Conservation (phyloP, 2,888 invertebrate species). For the Muschampia plurimacula region DNA sequence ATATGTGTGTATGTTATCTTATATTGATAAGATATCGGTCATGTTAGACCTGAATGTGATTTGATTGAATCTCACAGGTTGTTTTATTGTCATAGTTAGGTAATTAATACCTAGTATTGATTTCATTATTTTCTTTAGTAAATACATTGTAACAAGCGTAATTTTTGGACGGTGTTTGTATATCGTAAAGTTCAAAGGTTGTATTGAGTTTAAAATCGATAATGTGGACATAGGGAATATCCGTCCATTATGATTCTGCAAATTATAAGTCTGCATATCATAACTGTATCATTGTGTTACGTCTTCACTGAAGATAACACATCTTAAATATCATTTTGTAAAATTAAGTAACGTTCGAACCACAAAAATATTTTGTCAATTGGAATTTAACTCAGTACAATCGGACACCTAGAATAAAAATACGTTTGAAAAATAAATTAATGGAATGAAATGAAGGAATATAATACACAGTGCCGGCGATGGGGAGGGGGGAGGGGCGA, state of each 20-base stretch:
- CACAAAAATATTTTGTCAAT: constrained; percentile 23
- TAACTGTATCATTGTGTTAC: background rate
- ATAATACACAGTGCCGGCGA: background rate
- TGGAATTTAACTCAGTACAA: constrained; percentile 14
- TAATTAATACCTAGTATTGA: background rate
- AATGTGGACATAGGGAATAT: constrained; percentile 34
- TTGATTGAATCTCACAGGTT: constrained; percentile 31
- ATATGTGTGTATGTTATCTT: too few species aligned
- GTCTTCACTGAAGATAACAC: background rate
- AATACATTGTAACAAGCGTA: background rate
- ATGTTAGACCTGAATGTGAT: constrained; percentile 2
- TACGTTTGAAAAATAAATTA: background rate
- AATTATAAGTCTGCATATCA: constrained; percentile 1
- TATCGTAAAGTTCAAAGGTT: background rate
- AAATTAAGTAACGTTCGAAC: constrained; percentile 6
- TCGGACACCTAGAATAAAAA: background rate
- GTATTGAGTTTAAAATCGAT: background rate
- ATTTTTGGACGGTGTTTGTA: background rate
- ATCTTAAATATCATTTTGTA: constrained; percentile 5
- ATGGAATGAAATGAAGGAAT: constrained; percentile 8
- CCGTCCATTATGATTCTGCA: constrained; percentile 41
- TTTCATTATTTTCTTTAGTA: background rate
- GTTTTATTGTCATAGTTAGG: constrained; percentile 6
- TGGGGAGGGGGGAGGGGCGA: too few species aligned
- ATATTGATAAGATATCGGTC: background rate